Evolutionary conservation across 2,113 vertebrate species (phyloP), one percentile per base, ranked within the genome.

Genomic region (Daphoenositta chrysoptera): DNA sequence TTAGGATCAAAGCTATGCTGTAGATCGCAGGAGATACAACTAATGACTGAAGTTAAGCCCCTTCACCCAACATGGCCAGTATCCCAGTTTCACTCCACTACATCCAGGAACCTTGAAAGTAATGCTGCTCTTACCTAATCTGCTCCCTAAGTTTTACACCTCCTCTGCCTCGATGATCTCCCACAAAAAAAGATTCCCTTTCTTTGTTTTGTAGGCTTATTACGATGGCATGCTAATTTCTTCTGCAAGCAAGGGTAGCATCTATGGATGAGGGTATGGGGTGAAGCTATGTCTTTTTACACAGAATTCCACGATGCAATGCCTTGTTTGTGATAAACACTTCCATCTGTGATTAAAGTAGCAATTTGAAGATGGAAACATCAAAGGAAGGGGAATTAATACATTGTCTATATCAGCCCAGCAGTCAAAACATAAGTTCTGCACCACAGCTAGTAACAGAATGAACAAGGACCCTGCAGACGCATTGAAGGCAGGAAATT

Each of bases 401-500:
- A 66, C 19, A 92, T n/a, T 12, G 57, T 68, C 56, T 35, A n/a
- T 40, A 63, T 87, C 28, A 93, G 56, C 56, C 69, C 82, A 73
- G 61, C 57, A 90, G 90, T 65, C 82, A 73, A 94, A 93, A 95
- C 33, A 2, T 66, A 97, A 98, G 97, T 98, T 98, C 94, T 96
- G 97, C 97, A 97, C 71, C 97, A 90, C 76, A 76, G 88, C 83
- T 70, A 80, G 71, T 57, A 92, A 81, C 39, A 95, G 85, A 95
- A 81, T 83, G 91, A 89, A 90, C 93, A 95, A 97, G 95, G 96
- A 96, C 93, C 95, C 48, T 89, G 13, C 87, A 93, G 97, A 95
- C 81, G 95, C 98, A 98, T 63, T 89, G 96, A 96, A 93, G 91
- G 89, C 94, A 95, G 86, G 83, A 93, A 93, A 93, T 96, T 90